These are phyloP conservation scores for zebrafish (Danio rerio) DNA, from an alignment of 2,113 vertebrate genomes.

Conservation along the genomic window GRCz12tu NC_133178.1:26896001-26896500, in stretches of 20 bases:
- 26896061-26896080: not conserved
- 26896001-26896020: conserved; percentile 38
- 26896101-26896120: conserved; percentile 30
- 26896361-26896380: conserved; percentile 15
- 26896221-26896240: conserved; percentile 48
- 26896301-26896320: conserved; percentile 24
- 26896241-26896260: conserved; percentile 17
- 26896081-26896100: conserved; percentile 40
- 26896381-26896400: conserved; percentile 25
- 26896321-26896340: conserved; percentile 9
- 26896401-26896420: conserved; percentile 35
- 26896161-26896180: conserved; percentile 18
- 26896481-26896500: conserved; percentile 42
- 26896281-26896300: conserved; percentile 15
- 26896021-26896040: not conserved
- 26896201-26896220: conserved; percentile 26
- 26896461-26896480: conserved; percentile 34
- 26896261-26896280: conserved; percentile 10
- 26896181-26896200: conserved; percentile 1
- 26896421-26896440: conserved; percentile 50
- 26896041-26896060: not conserved
- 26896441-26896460: conserved; percentile 19
- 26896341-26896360: conserved; percentile 8
- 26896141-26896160: not conserved
- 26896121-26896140: not conserved